A percentile compares a stretch with the other conserved stretches of the same genome.
These are phyloP conservation scores for Lipotes vexillifer DNA, from an alignment of 2,113 vertebrate species.

Conservation along the genomic window DNA sequence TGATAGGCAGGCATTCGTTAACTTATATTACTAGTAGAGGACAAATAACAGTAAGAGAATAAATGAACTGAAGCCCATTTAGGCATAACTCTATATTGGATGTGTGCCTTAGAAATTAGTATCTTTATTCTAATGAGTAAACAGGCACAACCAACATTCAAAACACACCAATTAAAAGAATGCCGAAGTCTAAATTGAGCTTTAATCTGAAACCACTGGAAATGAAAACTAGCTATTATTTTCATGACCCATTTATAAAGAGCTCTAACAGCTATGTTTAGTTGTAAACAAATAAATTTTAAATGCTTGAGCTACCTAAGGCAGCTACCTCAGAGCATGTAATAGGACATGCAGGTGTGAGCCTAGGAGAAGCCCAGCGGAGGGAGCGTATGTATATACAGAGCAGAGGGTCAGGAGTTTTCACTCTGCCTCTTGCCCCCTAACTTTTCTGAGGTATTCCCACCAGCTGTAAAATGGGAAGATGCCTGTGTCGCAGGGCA, in stretches of 20 bases:
- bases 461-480: not conserved
- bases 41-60: not conserved
- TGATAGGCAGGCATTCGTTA: not conserved
- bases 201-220: conserved; percentile 2
- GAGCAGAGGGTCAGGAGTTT: not conserved
- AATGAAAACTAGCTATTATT: not conserved
- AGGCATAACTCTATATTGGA: not conserved
- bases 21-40: not conserved
- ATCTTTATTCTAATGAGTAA: not conserved
- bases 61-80: not conserved
- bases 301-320: not conserved
- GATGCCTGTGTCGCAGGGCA: not conserved
- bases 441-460: not conserved
- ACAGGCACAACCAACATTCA: not conserved
- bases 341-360: not conserved
- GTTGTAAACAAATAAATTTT: not conserved
- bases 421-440: not conserved
- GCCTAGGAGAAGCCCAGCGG: not conserved
- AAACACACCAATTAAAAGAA: not conserved
- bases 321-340: not conserved
- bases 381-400: not conserved
- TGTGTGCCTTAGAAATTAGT: not conserved
- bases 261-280: not conserved
- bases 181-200: not conserved
- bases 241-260: not conserved